phyloP scores from a whole-genome alignment of 1,140 invertebrate genomes.

The Bradysia coprophila region DNA sequence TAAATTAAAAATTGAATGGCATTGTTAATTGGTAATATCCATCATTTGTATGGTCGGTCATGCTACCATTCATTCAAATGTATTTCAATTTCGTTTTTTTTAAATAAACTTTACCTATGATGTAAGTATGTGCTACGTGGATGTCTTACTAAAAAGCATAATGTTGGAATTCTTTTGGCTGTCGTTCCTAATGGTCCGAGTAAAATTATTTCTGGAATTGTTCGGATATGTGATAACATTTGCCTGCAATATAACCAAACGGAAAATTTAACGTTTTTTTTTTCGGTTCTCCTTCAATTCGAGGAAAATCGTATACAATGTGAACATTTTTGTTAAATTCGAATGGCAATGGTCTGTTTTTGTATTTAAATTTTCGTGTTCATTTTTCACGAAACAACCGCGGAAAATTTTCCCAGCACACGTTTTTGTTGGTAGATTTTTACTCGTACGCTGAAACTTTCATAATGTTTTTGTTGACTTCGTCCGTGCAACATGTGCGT shows the following conservation, averaged over 20 bases:
- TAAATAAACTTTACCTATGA: slow-evolving; percentile 25
- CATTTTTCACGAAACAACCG: too few relatives aligned
- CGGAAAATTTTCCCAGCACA: too few relatives aligned
- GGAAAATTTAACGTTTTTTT: not conserved
- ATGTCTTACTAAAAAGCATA: slow-evolving; percentile 74
- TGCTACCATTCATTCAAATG: not conserved
- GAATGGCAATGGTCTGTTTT: too few relatives aligned
- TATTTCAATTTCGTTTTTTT: not conserved
- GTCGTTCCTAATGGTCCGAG: slow-evolving; percentile 48
- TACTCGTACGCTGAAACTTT: too few relatives aligned
- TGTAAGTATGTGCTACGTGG: slow-evolving; percentile 65
- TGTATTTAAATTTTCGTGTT: too few relatives aligned
- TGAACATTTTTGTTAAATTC: too few relatives aligned
- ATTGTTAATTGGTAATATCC: not conserved
- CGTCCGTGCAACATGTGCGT: too few relatives aligned
- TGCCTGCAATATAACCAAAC: slow-evolving; percentile 36
- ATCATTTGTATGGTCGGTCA: not conserved
- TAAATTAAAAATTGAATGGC: not conserved
- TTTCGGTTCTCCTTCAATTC: not conserved
- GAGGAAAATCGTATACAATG: too few relatives aligned
- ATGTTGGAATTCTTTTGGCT: slow-evolving; percentile 54
- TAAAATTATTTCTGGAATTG: slow-evolving; percentile 58
- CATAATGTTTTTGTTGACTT: too few relatives aligned
- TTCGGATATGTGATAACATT: slow-evolving; percentile 50
- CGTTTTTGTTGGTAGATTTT: too few relatives aligned